These are phyloP conservation scores for Pluvianellus socialis DNA, from an alignment of 2,113 vertebrate genomes.

Conservation along the genomic window DNA sequence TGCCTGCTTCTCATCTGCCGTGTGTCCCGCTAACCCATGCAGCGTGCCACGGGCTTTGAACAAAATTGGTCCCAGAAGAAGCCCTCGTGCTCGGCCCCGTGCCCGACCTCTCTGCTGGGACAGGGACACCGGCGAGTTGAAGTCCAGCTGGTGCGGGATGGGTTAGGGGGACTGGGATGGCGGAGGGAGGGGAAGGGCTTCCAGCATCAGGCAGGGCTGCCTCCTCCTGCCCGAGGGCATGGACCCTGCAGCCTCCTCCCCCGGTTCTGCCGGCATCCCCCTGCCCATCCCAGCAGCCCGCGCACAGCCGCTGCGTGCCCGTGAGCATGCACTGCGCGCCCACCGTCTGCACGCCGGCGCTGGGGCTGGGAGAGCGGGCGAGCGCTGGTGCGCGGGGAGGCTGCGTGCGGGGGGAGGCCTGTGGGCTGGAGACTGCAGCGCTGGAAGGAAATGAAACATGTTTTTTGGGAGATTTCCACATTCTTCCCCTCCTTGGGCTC, in stretches of 20 bases:
- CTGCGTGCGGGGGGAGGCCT: background rate
- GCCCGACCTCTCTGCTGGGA: background rate
- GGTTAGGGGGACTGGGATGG: background rate
- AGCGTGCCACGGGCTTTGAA: background rate
- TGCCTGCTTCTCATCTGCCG: background rate
- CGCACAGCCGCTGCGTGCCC: rapidly evolving
- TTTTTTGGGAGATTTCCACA: background rate
- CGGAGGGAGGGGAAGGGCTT: background rate
- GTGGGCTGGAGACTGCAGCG: background rate
- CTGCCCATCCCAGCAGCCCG: background rate
- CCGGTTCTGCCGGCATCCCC: background rate
- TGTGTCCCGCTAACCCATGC: background rate
- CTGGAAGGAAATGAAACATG: background rate
- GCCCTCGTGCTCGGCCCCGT: background rate
- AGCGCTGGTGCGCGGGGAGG: background rate
- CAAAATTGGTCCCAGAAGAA: conserved; percentile 31
- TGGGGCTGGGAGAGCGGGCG: background rate
- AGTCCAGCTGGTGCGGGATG: rapidly evolving
- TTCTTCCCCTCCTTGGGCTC: background rate
- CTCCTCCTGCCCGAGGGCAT: background rate
- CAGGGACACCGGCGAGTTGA: background rate
- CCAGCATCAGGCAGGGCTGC: background rate
- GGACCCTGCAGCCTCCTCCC: rapidly evolving
- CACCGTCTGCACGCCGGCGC: rapidly evolving
- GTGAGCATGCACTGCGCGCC: background rate